Conservation (phyloP, 2,888 invertebrate genomes). For the Gerris lacustris region DNA sequence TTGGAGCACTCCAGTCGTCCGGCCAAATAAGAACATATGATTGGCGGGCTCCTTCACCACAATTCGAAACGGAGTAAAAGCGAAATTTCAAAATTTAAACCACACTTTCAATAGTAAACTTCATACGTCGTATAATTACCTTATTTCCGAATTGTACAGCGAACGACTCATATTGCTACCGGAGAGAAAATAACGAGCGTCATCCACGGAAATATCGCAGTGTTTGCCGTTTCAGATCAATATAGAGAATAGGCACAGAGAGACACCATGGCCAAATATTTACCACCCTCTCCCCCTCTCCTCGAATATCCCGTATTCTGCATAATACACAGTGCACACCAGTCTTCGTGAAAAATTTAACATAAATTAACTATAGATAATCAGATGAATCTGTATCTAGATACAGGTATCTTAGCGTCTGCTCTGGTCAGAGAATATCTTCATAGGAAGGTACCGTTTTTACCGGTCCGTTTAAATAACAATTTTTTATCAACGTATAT, state of each 20-base stretch:
- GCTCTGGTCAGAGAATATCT: slow-evolving; percentile 22
- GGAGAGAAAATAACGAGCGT: too few species aligned
- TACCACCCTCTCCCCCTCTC: neutral
- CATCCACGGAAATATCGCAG: too few species aligned
- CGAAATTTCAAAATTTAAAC: too few species aligned
- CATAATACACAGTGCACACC: neutral
- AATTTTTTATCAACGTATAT: neutral
- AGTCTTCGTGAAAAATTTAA: neutral
- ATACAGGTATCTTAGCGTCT: neutral
- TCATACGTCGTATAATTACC: too few species aligned
- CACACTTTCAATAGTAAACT: too few species aligned
- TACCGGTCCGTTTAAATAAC: neutral
- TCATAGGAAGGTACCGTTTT: slow-evolving; percentile 17
- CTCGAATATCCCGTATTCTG: neutral
- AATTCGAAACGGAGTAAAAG: neutral
- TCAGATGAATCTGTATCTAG: neutral
- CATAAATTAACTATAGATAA: neutral
- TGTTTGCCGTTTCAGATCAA: neutral
- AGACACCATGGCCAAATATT: slow-evolving; percentile 2
- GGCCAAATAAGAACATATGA: slow-evolving; percentile 26
- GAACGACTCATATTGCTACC: too few species aligned
- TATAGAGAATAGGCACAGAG: slow-evolving; percentile 11
- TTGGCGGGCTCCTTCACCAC: slow-evolving; percentile 17
- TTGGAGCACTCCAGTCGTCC: slow-evolving; percentile 24
- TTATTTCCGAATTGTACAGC: too few species aligned